Conservation (phyloP, 2,113 vertebrate species). For the Noctilio leporinus region DNA sequence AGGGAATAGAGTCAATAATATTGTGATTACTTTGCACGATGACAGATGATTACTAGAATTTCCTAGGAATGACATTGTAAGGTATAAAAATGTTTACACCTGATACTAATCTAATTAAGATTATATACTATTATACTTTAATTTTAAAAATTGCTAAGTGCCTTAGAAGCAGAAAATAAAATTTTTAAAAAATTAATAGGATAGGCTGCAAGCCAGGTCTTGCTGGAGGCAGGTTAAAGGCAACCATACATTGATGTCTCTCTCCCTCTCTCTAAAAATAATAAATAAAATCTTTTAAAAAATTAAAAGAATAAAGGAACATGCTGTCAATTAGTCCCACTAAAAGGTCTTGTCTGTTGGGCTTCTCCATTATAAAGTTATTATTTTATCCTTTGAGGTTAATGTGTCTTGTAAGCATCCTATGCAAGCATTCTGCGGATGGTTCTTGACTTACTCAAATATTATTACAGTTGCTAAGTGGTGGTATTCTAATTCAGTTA, state of each 20-base stretch:
- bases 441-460: background rate
- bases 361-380: background rate
- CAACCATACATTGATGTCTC: too few species aligned
- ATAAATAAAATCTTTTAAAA: background rate
- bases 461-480: background rate
- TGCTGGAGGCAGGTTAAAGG: too few species aligned
- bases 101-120: background rate
- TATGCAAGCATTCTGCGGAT: background rate
- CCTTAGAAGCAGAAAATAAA: background rate
- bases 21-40: too few species aligned
- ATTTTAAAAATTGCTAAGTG: background rate
- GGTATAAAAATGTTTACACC: background rate
- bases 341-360: background rate
- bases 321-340: background rate
- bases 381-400: background rate
- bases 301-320: background rate
- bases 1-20: too few species aligned
- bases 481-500: background rate
- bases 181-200: background rate
- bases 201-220: too few species aligned
- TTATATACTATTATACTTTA: background rate
- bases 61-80: background rate
- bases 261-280: too few species aligned
- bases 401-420: background rate
- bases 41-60: background rate